Evolutionary conservation across 2,797 vertebrate genomes (phyloP).

Genomic region (Paguma larvata): DNA sequence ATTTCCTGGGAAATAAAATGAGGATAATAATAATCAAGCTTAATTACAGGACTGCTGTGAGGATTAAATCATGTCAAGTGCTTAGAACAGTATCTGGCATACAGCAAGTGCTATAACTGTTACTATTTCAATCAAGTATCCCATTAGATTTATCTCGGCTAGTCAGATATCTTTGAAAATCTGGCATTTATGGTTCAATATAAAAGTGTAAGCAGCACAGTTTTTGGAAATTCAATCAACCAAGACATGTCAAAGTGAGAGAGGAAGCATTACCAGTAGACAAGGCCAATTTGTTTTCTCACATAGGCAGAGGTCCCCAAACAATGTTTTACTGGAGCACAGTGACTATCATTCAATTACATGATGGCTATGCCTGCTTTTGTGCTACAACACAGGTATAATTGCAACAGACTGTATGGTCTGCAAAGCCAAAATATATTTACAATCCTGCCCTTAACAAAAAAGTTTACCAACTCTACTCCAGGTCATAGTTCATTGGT

Average conservation of each 20-base stretch:
- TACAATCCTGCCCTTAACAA: not conserved
- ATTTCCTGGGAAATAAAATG: conserved; percentile 44
- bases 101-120: not conserved
- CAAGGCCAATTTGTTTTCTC: not conserved
- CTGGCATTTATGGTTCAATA: not conserved
- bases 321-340: not conserved
- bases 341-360: not conserved
- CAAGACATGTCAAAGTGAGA: not conserved
- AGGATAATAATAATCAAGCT: conserved; percentile 34
- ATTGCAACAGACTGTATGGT: not conserved
- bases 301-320: not conserved
- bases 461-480: not conserved
- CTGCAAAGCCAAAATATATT: not conserved
- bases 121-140: not conserved
- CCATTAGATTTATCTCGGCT: not conserved
- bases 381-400: not conserved
- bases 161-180: not conserved
- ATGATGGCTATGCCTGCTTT: not conserved
- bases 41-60: conserved; percentile 35
- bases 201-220: not conserved
- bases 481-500: not conserved
- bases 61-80: conserved; percentile 36
- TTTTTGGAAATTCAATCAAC: not conserved
- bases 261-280: not conserved
- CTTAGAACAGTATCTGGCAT: conserved; percentile 6